These are phyloP conservation scores for Tinamus major DNA, from an alignment of 2,797 vertebrate species.

Conservation along the genomic window DNA sequence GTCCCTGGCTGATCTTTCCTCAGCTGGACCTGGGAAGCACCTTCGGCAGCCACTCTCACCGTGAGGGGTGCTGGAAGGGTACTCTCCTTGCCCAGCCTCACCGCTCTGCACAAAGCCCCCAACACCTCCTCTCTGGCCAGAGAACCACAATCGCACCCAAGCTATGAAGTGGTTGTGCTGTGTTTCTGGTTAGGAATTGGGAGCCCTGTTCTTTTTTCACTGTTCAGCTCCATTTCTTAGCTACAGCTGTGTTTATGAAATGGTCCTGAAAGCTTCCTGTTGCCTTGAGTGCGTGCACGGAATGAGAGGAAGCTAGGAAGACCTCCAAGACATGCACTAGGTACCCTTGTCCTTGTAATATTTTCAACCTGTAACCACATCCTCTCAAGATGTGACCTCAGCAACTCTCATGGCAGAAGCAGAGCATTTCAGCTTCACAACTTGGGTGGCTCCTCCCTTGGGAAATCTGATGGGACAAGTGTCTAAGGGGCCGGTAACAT, in stretches of 20 bases:
- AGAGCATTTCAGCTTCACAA: not conserved
- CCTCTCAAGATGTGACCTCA: not conserved
- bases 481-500: fast-evolving
- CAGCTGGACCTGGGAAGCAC: not conserved
- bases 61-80: too few species aligned
- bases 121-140: not conserved
- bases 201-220: not conserved
- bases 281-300: not conserved
- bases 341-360: not conserved
- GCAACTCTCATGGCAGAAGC: not conserved
- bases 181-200: not conserved
- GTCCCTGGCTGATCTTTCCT: not conserved
- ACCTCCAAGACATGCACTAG: fast-evolving
- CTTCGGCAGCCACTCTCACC: not conserved
- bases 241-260: not conserved
- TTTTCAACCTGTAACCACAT: not conserved
- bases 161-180: not conserved
- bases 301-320: not conserved
- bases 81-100: not conserved
- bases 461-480: not conserved
- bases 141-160: not conserved
- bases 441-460: not conserved
- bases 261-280: not conserved
- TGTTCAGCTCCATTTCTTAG: not conserved
- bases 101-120: not conserved